These are phyloP conservation scores for Lithobates sylvaticus DNA, from an alignment of 2,797 vertebrate species.

Conservation along the genomic window DNA sequence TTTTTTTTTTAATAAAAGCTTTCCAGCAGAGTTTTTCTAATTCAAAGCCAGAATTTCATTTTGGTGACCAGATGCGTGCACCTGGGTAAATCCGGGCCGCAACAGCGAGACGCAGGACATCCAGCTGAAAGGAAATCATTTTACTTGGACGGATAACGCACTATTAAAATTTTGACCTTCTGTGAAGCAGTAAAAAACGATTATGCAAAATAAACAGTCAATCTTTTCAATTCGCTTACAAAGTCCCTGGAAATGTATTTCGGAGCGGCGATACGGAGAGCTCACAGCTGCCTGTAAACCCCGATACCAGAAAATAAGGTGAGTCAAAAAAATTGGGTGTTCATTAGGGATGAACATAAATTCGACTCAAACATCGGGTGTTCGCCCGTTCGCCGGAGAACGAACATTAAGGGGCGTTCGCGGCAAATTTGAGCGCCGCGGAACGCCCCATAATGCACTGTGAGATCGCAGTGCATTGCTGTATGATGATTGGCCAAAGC, in stretches of 20 bases:
- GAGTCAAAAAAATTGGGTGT: background rate
- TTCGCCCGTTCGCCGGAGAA: too few species aligned
- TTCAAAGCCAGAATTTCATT: constrained; percentile 1
- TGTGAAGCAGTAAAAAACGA: constrained; percentile 25
- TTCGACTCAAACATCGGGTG: too few species aligned
- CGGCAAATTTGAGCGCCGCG: too few species aligned
- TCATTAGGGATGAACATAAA: background rate
- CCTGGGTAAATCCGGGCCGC: constrained; percentile 18
- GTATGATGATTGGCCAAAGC: too few species aligned
- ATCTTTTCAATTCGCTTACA: background rate
- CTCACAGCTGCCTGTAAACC: background rate
- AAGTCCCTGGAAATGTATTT: background rate
- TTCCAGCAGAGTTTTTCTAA: constrained; percentile 8
- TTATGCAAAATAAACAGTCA: constrained; percentile 17
- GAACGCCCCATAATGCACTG: too few species aligned
- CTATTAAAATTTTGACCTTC: constrained; percentile 35
- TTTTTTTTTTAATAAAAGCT: constrained; percentile 21
- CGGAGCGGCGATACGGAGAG: background rate
- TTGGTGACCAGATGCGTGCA: constrained; percentile 14
- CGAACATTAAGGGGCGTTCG: too few species aligned
- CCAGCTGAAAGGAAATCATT: background rate
- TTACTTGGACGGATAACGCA: background rate
- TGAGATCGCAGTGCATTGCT: too few species aligned
- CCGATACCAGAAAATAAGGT: background rate
- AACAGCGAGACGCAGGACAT: background rate